Evolutionary conservation across 2,113 vertebrate genomes (phyloP), one percentile per base, ranked within the genome.

Genomic region (Larimichthys polyactis): DNA sequence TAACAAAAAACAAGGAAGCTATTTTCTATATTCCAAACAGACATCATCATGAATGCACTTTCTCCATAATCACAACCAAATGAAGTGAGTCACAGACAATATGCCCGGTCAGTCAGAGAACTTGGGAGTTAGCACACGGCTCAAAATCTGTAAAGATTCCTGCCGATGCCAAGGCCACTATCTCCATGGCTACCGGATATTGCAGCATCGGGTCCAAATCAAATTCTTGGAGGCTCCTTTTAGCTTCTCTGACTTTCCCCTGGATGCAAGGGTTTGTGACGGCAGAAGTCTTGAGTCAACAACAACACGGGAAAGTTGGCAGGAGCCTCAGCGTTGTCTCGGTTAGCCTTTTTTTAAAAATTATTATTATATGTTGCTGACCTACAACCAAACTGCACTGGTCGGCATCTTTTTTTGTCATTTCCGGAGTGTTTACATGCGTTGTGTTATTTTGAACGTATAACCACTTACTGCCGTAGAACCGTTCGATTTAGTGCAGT

Each of bases 141-240:
- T 72, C 12, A 15, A 43, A 89, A 69, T 87, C 72, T 88, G 76
- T 52, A 69, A 80, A 70, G 84, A 87, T 87, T 85, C 62, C 79
- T 68, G 63, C 73, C 63, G 83, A 88, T 29, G 72, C 78, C 84
- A 65, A 63, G 51, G 83, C 81, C 65, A 29, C 76, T 81, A 79
- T 90, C 88, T 86, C 82, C 85, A 90, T 82, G 83, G 86, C 75
- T 87, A 75, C 87, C 36, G 54, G 87, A 93, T 91, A 90, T 89
- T 88, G 87, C 83, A 70, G 72, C 77, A 87, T 90, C 78, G 79
- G 76, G 67, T 83, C 63, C 62, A 89, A 86, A 91, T 88, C 80
- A 71, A 72, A 86, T 86, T 83, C 69, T 79, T 71, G 43, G 29
- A 82, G 76, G 62, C 49, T 87, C 36, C 46, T 76, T 70, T 51